Conservation (phyloP, 2,888 invertebrate genomes). For the Sphaerophoria taeniata region DNA sequence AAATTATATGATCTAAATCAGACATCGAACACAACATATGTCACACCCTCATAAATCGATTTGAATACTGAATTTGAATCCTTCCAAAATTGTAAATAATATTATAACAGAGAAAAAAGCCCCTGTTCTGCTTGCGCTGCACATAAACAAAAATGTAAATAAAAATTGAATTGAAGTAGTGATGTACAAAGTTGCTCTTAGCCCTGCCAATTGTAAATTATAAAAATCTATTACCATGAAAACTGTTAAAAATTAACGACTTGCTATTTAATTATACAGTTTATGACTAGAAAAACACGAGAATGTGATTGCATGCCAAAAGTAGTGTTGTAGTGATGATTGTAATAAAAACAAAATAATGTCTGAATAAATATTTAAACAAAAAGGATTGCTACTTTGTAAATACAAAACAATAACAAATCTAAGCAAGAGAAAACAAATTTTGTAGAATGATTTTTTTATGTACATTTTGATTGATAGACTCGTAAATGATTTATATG, state of each 20-base stretch:
- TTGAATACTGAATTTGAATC: conserved; percentile 39
- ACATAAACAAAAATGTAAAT: conserved; percentile 58
- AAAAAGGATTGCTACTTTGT: conserved; percentile 28
- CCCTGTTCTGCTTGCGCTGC: conserved; percentile 56
- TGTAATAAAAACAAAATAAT: conserved; percentile 25
- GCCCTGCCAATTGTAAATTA: conserved; percentile 18
- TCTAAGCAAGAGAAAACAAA: conserved; percentile 29
- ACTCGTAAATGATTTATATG: conserved; percentile 37
- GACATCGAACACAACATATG: conserved; percentile 42
- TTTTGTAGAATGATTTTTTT: conserved; percentile 43
- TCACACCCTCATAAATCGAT: conserved; percentile 35
- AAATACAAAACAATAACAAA: conserved; percentile 34
- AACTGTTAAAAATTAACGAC: conserved; percentile 20
- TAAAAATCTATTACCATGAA: conserved; percentile 21
- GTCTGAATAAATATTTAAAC: conserved; percentile 5
- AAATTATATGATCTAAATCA: conserved; percentile 50
- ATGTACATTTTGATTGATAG: conserved; percentile 58
- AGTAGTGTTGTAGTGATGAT: conserved; percentile 61
- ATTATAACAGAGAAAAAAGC: conserved; percentile 21
- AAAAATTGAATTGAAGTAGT: conserved; percentile 52
- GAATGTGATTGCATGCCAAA: conserved; percentile 68
- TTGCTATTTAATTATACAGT: conserved; percentile 1
- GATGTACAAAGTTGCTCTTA: conserved; percentile 29
- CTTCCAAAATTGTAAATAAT: conserved; percentile 58
- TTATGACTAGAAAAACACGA: conserved; percentile 9